Evolutionary conservation across 2,888 invertebrate genomes (phyloP).

Genomic region (Willowsia nigromaculata): DNA sequence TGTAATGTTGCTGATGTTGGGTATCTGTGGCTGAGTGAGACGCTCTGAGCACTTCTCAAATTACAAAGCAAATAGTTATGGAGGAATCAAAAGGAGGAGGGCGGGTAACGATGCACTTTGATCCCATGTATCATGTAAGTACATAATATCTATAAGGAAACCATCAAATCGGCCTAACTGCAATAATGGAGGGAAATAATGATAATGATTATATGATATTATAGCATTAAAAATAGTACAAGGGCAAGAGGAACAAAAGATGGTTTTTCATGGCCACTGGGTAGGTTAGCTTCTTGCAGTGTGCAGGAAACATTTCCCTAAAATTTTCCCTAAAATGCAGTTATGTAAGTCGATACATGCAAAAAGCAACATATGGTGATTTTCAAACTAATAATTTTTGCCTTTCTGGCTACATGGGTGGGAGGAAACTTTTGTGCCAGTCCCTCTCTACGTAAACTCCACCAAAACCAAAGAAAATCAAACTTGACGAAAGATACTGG

Average conservation of each 20-base stretch:
- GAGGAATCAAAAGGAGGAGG: constrained; percentile 8
- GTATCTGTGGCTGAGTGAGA: not conserved
- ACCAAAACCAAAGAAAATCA: too few relatives aligned
- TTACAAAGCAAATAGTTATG: constrained; percentile 4
- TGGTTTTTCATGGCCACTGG: not conserved
- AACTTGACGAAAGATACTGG: too few relatives aligned
- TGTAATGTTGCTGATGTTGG: not conserved
- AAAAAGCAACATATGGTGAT: too few relatives aligned
- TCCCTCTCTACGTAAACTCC: too few relatives aligned
- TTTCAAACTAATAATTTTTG: too few relatives aligned
- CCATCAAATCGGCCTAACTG: too few relatives aligned
- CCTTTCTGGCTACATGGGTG: too few relatives aligned
- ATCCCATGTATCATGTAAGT: constrained; percentile 23
- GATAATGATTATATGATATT: not conserved
- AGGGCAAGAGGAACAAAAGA: not conserved
- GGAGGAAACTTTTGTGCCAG: too few relatives aligned
- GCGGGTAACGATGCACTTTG: constrained; percentile 8
- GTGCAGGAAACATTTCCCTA: not conserved
- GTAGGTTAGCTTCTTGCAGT: not conserved
- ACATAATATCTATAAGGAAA: not conserved
- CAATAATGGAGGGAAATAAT: not conserved
- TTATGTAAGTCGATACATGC: too few relatives aligned
- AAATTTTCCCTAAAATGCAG: too few relatives aligned
- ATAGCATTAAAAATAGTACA: not conserved
- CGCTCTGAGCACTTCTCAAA: not conserved